Evolutionary conservation across 2,113 vertebrate genomes (phyloP).

Genomic region (Python bivittatus): DNA sequence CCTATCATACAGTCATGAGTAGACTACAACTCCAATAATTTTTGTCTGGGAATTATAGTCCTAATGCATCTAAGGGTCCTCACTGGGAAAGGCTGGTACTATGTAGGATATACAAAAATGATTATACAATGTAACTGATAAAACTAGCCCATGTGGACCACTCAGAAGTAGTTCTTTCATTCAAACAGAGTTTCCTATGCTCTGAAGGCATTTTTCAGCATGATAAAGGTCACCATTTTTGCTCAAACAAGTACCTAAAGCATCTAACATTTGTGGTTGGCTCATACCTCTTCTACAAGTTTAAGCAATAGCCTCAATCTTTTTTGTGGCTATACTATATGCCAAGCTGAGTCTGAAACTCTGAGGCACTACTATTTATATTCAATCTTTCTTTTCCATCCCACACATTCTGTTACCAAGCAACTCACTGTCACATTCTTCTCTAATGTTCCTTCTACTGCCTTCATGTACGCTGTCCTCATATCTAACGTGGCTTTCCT

Average conservation of each 20-base stretch:
- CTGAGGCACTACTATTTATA: background rate
- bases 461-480: conserved; percentile 23
- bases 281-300: background rate
- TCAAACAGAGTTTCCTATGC: background rate
- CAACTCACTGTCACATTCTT: background rate
- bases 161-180: background rate
- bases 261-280: background rate
- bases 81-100: too few species aligned
- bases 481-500: conserved; percentile 10
- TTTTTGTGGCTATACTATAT: background rate
- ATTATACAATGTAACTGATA: background rate
- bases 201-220: background rate
- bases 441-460: conserved; percentile 29
- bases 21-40: too few species aligned
- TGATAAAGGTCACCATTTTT: background rate
- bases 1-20: background rate
- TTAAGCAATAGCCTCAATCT: background rate
- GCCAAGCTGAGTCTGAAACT: accelerated
- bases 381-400: conserved; percentile 5
- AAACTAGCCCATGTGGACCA: background rate
- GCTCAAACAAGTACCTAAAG: background rate
- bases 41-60: too few species aligned
- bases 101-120: too few species aligned
- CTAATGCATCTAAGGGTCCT: too few species aligned
- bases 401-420: conserved; percentile 47